Evolutionary conservation across 64 coral and sea anemone species (phyloP), one percentile per base, ranked within the genome.

Genomic region (Platygyra sinensis): DNA sequence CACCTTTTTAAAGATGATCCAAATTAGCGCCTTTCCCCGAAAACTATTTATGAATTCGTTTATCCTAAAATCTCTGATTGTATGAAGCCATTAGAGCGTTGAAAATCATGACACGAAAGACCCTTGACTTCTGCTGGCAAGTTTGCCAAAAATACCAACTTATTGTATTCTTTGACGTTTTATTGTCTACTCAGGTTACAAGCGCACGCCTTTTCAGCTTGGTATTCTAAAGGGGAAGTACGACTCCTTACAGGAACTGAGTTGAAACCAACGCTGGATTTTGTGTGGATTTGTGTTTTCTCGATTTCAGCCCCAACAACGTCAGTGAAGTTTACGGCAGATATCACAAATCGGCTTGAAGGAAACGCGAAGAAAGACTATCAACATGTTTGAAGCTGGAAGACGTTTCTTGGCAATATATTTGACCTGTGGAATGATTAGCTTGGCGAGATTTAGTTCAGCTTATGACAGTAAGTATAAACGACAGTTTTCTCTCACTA

Each of bases 371-470:
- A 52, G 38, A 0, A n/a, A 12, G 10, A 10, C 50, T 18, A 27
- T 39, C 10, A 39, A 64, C 33, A 42, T 67, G 62, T 14, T 46
- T 50, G 18, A 4, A 18, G 27, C 27, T 72, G 2, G 24, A 14
- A 85, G 63, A 85, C 1, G 5, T 17, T 83, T 67, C 32, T 25
- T 42, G 22, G 38, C 24, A 17, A 16, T 72, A 14, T 39, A 42
- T 85, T 52, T 85, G 62, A 85, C 81, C 81, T 85, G 65, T 20
- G 31, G 17, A 29, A 28, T 65, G 38, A 72, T 85, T 28, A 27
- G 39, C 24, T 10, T 72, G 19, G 33, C 22, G 17, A 63, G 81
- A 72, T 8, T 24, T 18, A 38, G 38, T 14, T 65, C 22, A 46
- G 36, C 81, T 27, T 85, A 39, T 5, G 51, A 17, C 62, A 50